Evolutionary conservation across 2,797 vertebrate species (phyloP).

Genomic region (Hypotaenidia okinawae): DNA sequence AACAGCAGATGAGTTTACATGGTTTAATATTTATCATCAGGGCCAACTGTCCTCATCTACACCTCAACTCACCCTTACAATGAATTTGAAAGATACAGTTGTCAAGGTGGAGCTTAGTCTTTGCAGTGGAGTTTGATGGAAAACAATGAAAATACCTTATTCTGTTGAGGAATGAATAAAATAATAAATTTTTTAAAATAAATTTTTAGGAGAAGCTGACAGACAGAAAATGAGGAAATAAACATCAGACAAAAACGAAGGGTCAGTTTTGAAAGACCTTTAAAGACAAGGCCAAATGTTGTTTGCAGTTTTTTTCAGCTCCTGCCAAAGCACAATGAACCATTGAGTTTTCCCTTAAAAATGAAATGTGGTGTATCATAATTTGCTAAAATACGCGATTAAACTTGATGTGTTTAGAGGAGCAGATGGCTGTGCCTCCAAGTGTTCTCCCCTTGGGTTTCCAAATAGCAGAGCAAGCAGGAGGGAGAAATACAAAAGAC

Average conservation of each 20-base stretch:
- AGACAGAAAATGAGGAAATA: background rate
- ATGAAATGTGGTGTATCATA: background rate
- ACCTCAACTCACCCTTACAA: background rate
- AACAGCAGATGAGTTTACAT: background rate
- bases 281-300: background rate
- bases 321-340: background rate
- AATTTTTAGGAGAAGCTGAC: background rate
- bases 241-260: background rate
- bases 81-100: background rate
- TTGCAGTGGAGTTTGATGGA: background rate
- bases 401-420: background rate
- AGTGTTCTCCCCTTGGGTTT: background rate
- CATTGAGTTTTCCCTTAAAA: background rate
- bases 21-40: background rate
- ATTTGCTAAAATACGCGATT: background rate
- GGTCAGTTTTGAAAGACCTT: background rate
- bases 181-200: background rate
- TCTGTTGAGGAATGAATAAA: background rate
- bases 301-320: background rate
- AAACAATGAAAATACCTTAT: background rate
- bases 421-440: slow-evolving; percentile 5
- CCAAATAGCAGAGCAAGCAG: background rate
- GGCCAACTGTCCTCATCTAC: background rate
- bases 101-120: background rate
- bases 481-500: background rate